Base-by-base conservation (phyloP, 1,140 invertebrate species). In the Drosophila pseudoobscura region DNA sequence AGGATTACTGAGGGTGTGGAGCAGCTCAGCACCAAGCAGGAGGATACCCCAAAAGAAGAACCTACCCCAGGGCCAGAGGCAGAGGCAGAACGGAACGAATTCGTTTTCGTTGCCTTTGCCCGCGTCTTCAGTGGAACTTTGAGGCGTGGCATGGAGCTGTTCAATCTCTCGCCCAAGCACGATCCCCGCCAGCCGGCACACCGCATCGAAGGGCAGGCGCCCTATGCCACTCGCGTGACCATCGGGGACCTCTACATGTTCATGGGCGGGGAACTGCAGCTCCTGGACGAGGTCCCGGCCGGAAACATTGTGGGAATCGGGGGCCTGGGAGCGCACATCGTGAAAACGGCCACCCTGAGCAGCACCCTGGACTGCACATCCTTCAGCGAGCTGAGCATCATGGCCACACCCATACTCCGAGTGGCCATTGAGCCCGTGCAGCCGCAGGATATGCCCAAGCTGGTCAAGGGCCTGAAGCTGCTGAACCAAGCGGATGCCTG, bases 391-490 rank as follows among this genome's bases (percentile, higher is more conserved):
- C 92, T 97, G 41, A 95, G 95, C 56, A 94, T 95, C 45, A 94
- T 97, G 77, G 94, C 95, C 3, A 94, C 95, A 6, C 98, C 98
- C 0, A 98, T 99, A 74, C 92, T 99, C 0, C 94, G 97, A 59
- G 98, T 99, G 2, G 98, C 98, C 7, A 93, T 99, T n/a, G 97
- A 99, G 92, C 97, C 98, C 3, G 94, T 94, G 52, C 94, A 97
- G 91, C 95, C 97, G 1, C 94, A 94, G 51, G 96, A 98, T 80
- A 92, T 99, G 90, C 93, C 95, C 43, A 94, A 95, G 70, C 91
- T 99, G n/a, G 94, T 97, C 0, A 94, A 95, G 89, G 98, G 95
- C 4, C 69, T 92, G 1, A 90, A 90, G 54, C 46, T 87, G 5
- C 72, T 92, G 3, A 89, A 91, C 45, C 88, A 91, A 92, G 96